Evolutionary conservation across 2,797 vertebrate species (phyloP).

Genomic region (Propithecus deckenii): DNA sequence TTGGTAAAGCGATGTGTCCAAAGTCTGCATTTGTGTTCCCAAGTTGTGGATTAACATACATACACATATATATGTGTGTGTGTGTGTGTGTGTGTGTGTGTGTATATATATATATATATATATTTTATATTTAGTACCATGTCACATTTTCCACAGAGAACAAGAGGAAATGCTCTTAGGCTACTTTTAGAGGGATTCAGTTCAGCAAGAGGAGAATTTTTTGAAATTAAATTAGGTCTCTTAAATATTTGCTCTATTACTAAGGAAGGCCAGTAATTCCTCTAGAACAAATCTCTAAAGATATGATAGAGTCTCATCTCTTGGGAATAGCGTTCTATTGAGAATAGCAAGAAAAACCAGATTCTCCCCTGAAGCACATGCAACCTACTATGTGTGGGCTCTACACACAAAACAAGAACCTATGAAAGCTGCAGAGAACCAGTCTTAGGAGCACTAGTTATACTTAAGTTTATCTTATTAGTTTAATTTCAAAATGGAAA

Average conservation of each 20-base stretch:
- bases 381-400: neutral
- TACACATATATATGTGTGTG: neutral
- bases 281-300: neutral
- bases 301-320: neutral
- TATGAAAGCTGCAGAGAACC: neutral
- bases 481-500: neutral
- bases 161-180: neutral
- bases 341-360: neutral
- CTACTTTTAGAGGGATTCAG: neutral
- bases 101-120: too few species aligned
- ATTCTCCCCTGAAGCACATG: neutral
- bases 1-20: neutral
- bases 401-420: neutral
- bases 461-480: neutral
- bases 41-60: neutral
- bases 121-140: neutral
- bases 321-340: neutral
- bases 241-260: neutral
- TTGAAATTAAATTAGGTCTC: neutral
- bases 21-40: neutral
- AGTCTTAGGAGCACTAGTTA: neutral
- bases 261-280: neutral
- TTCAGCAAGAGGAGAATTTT: neutral
- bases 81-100: too few species aligned
- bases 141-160: neutral